phyloP scores from a whole-genome alignment of 2,113 vertebrate species.

The Corvus moneduloides region DNA sequence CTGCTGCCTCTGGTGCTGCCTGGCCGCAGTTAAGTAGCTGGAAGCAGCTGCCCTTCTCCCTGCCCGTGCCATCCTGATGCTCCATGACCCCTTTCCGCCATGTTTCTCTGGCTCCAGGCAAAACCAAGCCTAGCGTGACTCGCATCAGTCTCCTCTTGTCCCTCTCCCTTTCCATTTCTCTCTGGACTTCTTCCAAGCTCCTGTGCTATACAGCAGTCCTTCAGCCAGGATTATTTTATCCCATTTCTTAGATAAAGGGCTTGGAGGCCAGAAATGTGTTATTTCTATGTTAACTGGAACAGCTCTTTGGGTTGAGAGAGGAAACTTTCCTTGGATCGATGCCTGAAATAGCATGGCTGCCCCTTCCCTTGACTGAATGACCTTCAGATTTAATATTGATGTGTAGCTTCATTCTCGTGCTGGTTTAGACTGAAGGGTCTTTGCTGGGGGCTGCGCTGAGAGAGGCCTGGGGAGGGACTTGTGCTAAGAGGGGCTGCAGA shows the following conservation, averaged over 20 bases:
- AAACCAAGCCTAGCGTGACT: fast-evolving
- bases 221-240: neutral
- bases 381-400: constrained; percentile 24
- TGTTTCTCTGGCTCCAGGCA: neutral
- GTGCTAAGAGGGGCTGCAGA: neutral
- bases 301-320: neutral
- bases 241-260: neutral
- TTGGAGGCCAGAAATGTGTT: neutral
- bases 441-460: neutral
- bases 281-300: neutral
- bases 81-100: fast-evolving
- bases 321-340: neutral
- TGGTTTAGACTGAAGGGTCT: neutral
- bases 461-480: neutral
- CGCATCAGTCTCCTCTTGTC: neutral
- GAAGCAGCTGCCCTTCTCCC: neutral
- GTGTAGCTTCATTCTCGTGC: neutral
- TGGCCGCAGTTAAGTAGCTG: fast-evolving
- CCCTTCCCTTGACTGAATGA: constrained; percentile 11
- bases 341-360: neutral
- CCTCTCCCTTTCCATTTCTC: neutral
- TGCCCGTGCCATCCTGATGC: fast-evolving
- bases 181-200: neutral
- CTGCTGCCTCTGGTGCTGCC: neutral
- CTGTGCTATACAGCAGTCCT: neutral